Conservation (phyloP, 2,888 invertebrate species). For the Drosophila setosimentum region DNA sequence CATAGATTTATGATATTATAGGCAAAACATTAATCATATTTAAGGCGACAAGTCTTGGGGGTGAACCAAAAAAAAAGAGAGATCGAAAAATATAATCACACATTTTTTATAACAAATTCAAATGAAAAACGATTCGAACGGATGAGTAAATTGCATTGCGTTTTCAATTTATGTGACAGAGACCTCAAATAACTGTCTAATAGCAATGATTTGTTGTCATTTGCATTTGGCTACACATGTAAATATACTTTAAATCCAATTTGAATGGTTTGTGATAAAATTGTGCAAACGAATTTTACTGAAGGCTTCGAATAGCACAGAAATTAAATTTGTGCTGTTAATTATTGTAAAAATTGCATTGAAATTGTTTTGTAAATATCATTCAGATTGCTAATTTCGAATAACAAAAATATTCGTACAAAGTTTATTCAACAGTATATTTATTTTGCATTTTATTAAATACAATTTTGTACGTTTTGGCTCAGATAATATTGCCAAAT, state of each 20-base stretch:
- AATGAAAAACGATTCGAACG: not conserved
- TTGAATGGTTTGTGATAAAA: slow-evolving; percentile 31
- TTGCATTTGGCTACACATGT: slow-evolving; percentile 4
- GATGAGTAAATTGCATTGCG: not conserved
- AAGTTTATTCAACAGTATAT: slow-evolving; percentile 28
- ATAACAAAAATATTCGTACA: slow-evolving; percentile 49
- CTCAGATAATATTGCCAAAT: slow-evolving; percentile 51
- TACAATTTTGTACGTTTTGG: slow-evolving; percentile 43
- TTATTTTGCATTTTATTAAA: slow-evolving; percentile 57
- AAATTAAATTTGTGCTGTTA: slow-evolving; percentile 31
- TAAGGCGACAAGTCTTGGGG: not conserved
- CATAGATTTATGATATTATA: slow-evolving; percentile 12
- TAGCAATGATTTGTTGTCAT: slow-evolving; percentile 40
- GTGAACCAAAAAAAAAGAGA: not conserved
- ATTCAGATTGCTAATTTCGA: slow-evolving; percentile 55
- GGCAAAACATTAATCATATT: slow-evolving; percentile 7
- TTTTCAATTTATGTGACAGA: slow-evolving; percentile 16
- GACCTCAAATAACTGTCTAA: slow-evolving; percentile 48
- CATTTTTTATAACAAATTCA: not conserved
- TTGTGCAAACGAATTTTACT: slow-evolving; percentile 30
- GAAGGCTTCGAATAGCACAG: slow-evolving; percentile 38
- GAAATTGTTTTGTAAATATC: slow-evolving; percentile 40
- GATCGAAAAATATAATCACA: not conserved
- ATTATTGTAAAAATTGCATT: slow-evolving; percentile 42
- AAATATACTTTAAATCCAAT: slow-evolving; percentile 49